Percentiles rank a stretch among this genome's conserved stretches.
Evolutionary conservation across 2,797 vertebrate species (phyloP).

Genomic region (Hoplostethus atlanticus): DNA sequence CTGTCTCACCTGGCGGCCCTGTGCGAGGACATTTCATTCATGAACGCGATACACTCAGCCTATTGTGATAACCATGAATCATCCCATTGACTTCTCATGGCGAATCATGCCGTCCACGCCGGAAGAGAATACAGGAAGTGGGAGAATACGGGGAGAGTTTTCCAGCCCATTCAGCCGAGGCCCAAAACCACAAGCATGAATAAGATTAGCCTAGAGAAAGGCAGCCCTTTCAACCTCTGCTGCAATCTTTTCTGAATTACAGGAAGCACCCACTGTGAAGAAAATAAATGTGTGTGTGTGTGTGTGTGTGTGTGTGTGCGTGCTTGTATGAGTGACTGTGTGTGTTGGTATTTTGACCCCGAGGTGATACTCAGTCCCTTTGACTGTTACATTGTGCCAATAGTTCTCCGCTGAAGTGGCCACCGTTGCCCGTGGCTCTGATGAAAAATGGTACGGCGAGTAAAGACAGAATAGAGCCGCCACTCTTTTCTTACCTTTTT

Average conservation of each 20-base stretch:
- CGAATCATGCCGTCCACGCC: constrained; percentile 45
- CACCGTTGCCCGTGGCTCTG: constrained; percentile 30
- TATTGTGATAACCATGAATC: constrained; percentile 41
- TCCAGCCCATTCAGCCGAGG: constrained; percentile 58
- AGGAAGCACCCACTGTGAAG: constrained; percentile 19
- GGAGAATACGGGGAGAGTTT: constrained; percentile 50
- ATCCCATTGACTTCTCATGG: constrained; percentile 36
- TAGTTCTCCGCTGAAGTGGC: constrained; percentile 46
- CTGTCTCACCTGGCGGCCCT: constrained; percentile 80
- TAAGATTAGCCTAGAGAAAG: constrained; percentile 52
- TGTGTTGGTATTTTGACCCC: constrained; percentile 36
- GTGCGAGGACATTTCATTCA: constrained; percentile 11
- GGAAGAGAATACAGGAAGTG: constrained; percentile 49
- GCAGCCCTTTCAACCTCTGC: constrained; percentile 19
- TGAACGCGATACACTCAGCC: background rate
- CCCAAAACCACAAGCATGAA: constrained; percentile 68
- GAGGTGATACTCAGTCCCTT: constrained; percentile 52
- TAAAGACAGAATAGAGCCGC: constrained; percentile 16
- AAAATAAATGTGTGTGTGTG: constrained; percentile 13
- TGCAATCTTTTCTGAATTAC: constrained; percentile 34
- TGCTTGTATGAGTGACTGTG: background rate
- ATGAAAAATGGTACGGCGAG: constrained; percentile 21
- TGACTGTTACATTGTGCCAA: constrained; percentile 42
- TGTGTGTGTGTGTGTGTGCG: background rate
- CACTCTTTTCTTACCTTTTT: constrained; percentile 84